Evolutionary conservation across 2,888 invertebrate species (phyloP), one percentile per base, ranked within the genome.

Genomic region (Sussaba pulchella): DNA sequence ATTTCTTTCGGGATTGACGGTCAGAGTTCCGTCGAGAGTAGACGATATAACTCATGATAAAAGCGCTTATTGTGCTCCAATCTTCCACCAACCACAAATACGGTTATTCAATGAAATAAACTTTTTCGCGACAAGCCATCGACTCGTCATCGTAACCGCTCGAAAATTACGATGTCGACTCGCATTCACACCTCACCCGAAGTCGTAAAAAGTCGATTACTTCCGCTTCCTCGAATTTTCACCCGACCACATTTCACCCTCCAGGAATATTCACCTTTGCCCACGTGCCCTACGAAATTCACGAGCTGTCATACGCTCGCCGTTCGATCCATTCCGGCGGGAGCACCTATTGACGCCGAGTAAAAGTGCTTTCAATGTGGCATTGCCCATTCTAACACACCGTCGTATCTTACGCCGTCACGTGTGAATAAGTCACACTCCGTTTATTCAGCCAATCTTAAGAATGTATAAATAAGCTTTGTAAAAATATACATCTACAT

Each of bases 361-460:
- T n/a, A 50, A 39, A 52, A 67, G 36, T 36, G 21, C 66, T 67
- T 52, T 52, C 67, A 67, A 39, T 67, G 31, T 31, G 52, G 52
- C 24, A 67, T 67, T 41, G 47, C 52, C 66, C 67, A n/a, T 24
- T 52, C 39, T 41, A 41, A 67, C 52, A 41, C 14, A 52, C 21
- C 45, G 1, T 39, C 52, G 24, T 39, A 47, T 14, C 47, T 17
- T 12, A 21, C 19, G 52, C 50, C 21, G 36, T 24, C 21, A n/a
- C 6, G 21, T 52, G 21, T 43, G 31, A 64, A 41, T 61, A 47
- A 21, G 45, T 47, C 64, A 64, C 14, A 21, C n/a, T 24, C n/a
- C 61, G n/a, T 43, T 63, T 41, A 63, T 39, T 43, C 61, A 19
- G 59, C 19, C 19, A 63, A 41, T 41, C 24, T 19, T 41, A n/a